Evolutionary conservation across 37 sponge, comb jelly and placozoan species (phyloP).

Genomic region (Axinella damicornis): DNA sequence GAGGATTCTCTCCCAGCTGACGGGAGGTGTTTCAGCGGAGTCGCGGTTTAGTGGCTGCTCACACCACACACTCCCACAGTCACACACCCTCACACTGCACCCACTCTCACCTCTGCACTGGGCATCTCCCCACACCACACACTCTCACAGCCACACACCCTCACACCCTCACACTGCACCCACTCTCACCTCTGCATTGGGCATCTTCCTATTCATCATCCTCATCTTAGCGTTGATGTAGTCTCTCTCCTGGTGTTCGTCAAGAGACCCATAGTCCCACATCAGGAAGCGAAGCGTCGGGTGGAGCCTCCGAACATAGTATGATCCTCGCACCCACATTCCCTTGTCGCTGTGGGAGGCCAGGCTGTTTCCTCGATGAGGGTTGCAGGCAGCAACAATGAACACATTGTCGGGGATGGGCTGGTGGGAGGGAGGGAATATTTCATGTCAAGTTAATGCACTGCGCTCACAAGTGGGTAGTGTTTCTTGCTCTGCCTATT

Average conservation of each 20-base stretch:
- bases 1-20: no score
- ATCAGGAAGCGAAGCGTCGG: conserved; percentile 83
- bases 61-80: no score
- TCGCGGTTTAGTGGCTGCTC: no score
- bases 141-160: neutral
- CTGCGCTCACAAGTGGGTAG: no score
- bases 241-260: conserved; percentile 84
- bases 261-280: conserved; percentile 94
- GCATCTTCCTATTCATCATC: conserved; percentile 56
- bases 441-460: neutral
- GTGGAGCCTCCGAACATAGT: conserved; percentile 87
- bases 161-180: neutral
- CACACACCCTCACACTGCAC: no score
- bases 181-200: conserved; percentile 34
- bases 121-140: neutral
- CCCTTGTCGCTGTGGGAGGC: conserved; percentile 46
- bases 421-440: conserved; percentile 31
- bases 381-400: conserved; percentile 93
- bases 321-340: conserved; percentile 84
- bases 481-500: no score
- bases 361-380: conserved; percentile 91
- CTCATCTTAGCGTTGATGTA: conserved; percentile 86
- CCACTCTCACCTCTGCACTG: neutral
- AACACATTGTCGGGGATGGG: conserved; percentile 85
- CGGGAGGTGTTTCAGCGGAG: no score